A percentile compares a stretch with the other conserved stretches of the same genome.
phyloP scores from a whole-genome alignment of 2,797 vertebrate genomes.

The Okamejei kenojei region DNA sequence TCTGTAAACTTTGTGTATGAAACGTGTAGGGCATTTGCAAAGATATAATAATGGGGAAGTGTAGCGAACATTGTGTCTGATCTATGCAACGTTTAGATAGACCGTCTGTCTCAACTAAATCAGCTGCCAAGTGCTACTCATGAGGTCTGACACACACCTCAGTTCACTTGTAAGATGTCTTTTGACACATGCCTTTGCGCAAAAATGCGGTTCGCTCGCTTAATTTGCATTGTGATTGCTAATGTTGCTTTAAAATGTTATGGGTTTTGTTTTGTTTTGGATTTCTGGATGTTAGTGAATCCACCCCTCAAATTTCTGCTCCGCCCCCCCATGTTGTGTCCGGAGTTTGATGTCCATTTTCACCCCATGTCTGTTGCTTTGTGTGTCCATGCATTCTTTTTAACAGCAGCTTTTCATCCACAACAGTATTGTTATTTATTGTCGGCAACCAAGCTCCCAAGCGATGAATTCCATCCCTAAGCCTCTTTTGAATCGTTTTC shows the following conservation, averaged over 20 bases:
- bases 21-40: background rate
- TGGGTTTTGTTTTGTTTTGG: background rate
- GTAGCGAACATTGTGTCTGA: background rate
- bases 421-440: too few species aligned
- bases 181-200: background rate
- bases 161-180: background rate
- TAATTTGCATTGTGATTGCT: background rate
- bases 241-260: background rate
- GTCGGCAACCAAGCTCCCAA: too few species aligned
- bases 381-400: background rate
- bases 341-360: background rate
- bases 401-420: background rate
- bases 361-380: background rate
- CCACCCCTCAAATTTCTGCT: background rate
- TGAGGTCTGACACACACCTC: background rate
- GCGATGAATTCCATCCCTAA: too few species aligned
- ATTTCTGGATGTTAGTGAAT: too few species aligned
- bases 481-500: too few species aligned
- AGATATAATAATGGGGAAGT: background rate
- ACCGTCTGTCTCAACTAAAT: background rate
- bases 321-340: background rate
- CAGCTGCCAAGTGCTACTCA: background rate
- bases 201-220: background rate
- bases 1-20: background rate
- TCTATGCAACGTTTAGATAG: background rate